Evolutionary conservation across 1,140 invertebrate genomes (phyloP).

Genomic region (Spodoptera frugiperda): DNA sequence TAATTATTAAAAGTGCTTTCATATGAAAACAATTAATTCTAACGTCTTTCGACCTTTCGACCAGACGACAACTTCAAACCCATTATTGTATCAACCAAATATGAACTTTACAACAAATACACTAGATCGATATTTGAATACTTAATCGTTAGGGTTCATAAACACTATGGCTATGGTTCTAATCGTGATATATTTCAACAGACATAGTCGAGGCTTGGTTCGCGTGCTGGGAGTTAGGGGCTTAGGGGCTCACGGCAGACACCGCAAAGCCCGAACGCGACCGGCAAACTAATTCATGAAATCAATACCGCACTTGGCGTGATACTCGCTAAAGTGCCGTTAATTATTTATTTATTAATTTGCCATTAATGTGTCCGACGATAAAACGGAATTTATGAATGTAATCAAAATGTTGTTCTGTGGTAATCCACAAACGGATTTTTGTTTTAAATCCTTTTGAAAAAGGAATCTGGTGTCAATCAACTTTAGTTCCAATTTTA

Average conservation of each 20-base stretch:
- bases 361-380: not conserved
- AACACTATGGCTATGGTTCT: not conserved
- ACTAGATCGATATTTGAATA: too few relatives aligned
- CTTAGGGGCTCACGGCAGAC: conserved; percentile 1
- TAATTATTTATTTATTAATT: conserved; percentile 21
- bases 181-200: not conserved
- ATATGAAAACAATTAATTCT: too few relatives aligned
- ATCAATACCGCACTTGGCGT: conserved; percentile 49
- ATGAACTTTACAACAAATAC: too few relatives aligned
- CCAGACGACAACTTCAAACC: too few relatives aligned
- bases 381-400: not conserved
- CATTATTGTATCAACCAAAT: too few relatives aligned
- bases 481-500: too few relatives aligned
- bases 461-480: too few relatives aligned
- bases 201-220: not conserved
- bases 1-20: too few relatives aligned
- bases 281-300: conserved; percentile 52
- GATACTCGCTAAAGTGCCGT: not conserved
- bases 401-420: not conserved
- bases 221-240: conserved; percentile 10
- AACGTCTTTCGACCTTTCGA: too few relatives aligned
- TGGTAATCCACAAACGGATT: not conserved
- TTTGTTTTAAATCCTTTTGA: too few relatives aligned
- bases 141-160: too few relatives aligned
- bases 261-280: conserved; percentile 50